These are phyloP conservation scores for Pygocentrus nattereri DNA, from an alignment of 2,797 vertebrate species.

Conservation along the genomic window DNA sequence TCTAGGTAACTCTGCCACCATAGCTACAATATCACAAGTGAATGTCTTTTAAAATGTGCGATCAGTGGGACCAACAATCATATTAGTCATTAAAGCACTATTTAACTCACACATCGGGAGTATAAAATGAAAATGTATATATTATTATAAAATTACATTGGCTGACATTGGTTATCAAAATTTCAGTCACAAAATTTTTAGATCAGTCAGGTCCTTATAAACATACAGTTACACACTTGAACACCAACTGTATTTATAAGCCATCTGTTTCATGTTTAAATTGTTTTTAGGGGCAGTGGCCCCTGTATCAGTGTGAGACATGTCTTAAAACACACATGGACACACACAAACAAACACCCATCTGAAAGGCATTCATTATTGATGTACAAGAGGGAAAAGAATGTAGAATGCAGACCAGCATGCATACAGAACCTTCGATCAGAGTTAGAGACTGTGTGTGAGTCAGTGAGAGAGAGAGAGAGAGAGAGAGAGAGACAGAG, in stretches of 20 bases:
- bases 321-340: neutral
- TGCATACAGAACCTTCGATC: neutral
- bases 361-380: conserved; percentile 3
- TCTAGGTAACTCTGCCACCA: too few relatives aligned
- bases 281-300: neutral
- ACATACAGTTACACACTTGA: neutral
- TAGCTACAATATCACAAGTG: too few relatives aligned
- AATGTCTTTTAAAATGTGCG: too few relatives aligned
- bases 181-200: too few relatives aligned
- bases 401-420: neutral
- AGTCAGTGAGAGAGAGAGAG: neutral
- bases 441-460: neutral
- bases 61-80: too few relatives aligned
- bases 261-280: neutral
- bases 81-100: too few relatives aligned
- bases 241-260: neutral
- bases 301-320: neutral
- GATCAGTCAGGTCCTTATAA: too few relatives aligned
- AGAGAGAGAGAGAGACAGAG: neutral
- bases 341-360: neutral
- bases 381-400: neutral
- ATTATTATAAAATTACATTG: too few relatives aligned
- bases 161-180: too few relatives aligned
- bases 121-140: too few relatives aligned
- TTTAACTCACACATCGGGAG: too few relatives aligned